Evolutionary conservation across 2,888 invertebrate genomes (phyloP), one percentile per base, ranked within the genome.

Genomic region (Lutraria lutraria): DNA sequence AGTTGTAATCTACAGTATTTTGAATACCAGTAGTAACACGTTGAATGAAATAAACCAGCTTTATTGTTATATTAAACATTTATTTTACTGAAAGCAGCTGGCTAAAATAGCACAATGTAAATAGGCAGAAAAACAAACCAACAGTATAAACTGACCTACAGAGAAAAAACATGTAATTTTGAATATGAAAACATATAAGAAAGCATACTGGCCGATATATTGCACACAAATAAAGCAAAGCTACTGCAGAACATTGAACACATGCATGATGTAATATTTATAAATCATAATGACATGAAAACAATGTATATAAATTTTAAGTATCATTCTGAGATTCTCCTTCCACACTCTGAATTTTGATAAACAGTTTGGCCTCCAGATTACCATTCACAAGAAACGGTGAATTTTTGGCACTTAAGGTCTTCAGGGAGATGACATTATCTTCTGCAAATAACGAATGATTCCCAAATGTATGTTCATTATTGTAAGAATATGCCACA

Each of bases 341-440:
- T 34, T 89, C 92, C n/a, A 94, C 87, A 56, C 93, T 93, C 85
- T 95, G 94, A 13, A 95, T 89, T 84, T 95, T 95, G 34, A 95
- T 88, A 85, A 95, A 95, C 34, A 95, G 81, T 86, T 93, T 94
- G 0, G 94, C 95, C 25, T 94, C 94, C 43, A 95, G 90, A 34
- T 93, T 93, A 15, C 95, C 94, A 84, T 95, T 92, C 12, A 95
- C 93, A n/a, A 95, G 93, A 84, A 92, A 95, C 0, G 94, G 93
- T 0, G 95, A 95, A 68, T 94, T 94, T 19, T 94, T 93, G 31
- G 92, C 93, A 25, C 86, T 93, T 76, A 95, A 87, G 25, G 88
- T 88, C 21, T 94, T 89, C 80, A 95, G 25, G 8, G 93, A 90
- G 31, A 95, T 92, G n/a, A 95, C 92, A 88, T 94, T 93, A 15